Percentiles rank a stretch among this genome's conserved stretches.
Conservation (phyloP, 2,888 invertebrate genomes). For the Philereme vetulata region DNA sequence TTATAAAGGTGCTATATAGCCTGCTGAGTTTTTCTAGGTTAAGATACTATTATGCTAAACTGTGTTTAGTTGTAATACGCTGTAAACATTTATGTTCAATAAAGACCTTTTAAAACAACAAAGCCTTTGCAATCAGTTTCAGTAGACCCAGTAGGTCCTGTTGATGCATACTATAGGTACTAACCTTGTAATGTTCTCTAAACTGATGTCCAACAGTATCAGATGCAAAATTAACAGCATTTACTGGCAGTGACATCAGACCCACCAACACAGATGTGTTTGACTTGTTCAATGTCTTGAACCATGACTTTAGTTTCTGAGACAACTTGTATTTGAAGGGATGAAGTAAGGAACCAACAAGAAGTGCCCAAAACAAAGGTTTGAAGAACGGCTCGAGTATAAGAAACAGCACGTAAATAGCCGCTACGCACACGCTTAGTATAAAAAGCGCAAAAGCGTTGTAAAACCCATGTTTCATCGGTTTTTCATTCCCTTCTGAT, state of each 20-base stretch:
- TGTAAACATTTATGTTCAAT: too few species aligned
- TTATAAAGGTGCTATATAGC: too few species aligned
- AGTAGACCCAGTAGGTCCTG: too few species aligned
- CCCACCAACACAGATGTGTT: slow-evolving; percentile 86
- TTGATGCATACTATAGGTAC: slow-evolving; percentile 6
- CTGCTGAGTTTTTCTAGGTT: too few species aligned
- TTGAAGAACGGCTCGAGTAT: slow-evolving; percentile 96
- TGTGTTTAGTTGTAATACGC: too few species aligned
- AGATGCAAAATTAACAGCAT: slow-evolving; percentile 89
- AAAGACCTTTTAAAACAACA: too few species aligned
- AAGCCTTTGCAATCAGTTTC: too few species aligned
- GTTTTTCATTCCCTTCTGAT: slow-evolving; percentile 92
- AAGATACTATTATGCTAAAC: too few species aligned
- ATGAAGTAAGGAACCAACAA: slow-evolving; percentile 98
- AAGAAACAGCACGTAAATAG: slow-evolving; percentile 90
- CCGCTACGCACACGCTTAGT: slow-evolving; percentile 86
- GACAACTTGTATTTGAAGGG: slow-evolving; percentile 95
- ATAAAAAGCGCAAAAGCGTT: slow-evolving; percentile 93
- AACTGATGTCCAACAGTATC: slow-evolving; percentile 89
- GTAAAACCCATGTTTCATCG: slow-evolving; percentile 95
- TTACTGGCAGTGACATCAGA: slow-evolving; percentile 87
- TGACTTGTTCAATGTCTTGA: slow-evolving; percentile 86
- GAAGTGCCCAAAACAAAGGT: slow-evolving; percentile 96
- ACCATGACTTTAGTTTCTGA: slow-evolving; percentile 90
- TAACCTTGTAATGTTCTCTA: slow-evolving; percentile 84